phyloP scores from a whole-genome alignment of 2,797 vertebrate species.

The Limnodromus scolopaceus region DNA sequence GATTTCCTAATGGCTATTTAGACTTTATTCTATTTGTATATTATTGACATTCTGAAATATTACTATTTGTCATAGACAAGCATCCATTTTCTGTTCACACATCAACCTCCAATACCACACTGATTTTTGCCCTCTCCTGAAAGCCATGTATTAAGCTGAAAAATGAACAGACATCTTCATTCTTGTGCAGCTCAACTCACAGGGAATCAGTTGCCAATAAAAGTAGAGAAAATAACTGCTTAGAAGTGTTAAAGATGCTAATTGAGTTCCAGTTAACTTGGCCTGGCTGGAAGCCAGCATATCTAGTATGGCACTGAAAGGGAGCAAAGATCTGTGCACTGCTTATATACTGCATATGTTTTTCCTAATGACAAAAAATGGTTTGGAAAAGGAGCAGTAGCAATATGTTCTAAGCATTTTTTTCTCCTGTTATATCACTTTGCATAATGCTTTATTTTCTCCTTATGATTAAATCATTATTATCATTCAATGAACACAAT shows the following conservation, averaged over 20 bases:
- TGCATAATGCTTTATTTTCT: not conserved
- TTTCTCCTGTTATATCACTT: not conserved
- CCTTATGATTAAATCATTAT: not conserved
- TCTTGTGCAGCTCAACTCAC: not conserved
- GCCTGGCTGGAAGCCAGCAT: not conserved
- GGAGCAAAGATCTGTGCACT: not conserved
- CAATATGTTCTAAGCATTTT: not conserved
- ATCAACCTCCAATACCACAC: not conserved
- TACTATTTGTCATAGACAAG: conserved; percentile 33
- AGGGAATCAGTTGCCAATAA: not conserved
- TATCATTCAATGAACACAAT: not conserved
- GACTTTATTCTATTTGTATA: not conserved
- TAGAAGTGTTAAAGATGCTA: conserved; percentile 41
- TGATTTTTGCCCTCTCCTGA: not conserved
- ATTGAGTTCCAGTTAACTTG: conserved; percentile 13
- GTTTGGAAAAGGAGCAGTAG: not conserved
- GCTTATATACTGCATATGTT: not conserved
- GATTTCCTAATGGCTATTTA: conserved; percentile 15
- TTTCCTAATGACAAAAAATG: not conserved
- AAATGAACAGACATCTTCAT: not conserved
- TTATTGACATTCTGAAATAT: not conserved
- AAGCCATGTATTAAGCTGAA: not conserved
- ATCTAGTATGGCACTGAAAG: not conserved
- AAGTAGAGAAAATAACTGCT: conserved; percentile 29
- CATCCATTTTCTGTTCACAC: not conserved